phyloP scores from a whole-genome alignment of 2,113 vertebrate species.

The Zosterops pallidus region DNA sequence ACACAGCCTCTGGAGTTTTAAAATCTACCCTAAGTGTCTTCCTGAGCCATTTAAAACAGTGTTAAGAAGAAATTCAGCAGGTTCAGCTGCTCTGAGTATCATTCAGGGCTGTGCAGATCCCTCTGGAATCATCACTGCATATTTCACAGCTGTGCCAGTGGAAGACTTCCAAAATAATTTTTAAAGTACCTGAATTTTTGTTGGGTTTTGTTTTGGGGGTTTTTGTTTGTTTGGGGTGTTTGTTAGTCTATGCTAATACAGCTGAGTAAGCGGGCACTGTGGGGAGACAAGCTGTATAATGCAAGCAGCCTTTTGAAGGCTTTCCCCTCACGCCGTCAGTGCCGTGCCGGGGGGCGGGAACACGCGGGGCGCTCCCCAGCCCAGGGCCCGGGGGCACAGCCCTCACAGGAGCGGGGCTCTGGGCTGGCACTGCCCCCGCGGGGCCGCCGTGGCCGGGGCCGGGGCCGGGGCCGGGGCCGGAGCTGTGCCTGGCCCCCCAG shows the following conservation, averaged over 20 bases:
- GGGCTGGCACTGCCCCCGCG: background rate
- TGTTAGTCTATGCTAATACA: background rate
- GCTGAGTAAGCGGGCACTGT: background rate
- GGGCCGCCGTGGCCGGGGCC: too few species aligned
- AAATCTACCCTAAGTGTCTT: background rate
- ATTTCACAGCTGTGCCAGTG: background rate
- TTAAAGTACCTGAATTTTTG: background rate
- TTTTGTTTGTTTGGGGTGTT: background rate
- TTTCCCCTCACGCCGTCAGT: background rate
- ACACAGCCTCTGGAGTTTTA: background rate
- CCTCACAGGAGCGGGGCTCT: too few species aligned
- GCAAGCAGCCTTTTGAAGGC: background rate
- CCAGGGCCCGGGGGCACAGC: background rate
- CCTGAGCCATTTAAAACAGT: background rate
- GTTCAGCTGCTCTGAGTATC: background rate
- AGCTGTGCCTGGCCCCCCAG: background rate
- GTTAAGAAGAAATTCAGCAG: background rate
- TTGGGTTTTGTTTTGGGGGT: background rate
- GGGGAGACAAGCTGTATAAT: background rate
- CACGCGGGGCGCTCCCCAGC: background rate
- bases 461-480: background rate
- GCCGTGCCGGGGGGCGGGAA: accelerated
- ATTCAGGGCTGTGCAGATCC: background rate
- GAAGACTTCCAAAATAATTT: background rate
- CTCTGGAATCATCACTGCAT: background rate